These are phyloP conservation scores for Tholera decimalis DNA, from an alignment of 2,888 invertebrate species.

Conservation along the genomic window DNA sequence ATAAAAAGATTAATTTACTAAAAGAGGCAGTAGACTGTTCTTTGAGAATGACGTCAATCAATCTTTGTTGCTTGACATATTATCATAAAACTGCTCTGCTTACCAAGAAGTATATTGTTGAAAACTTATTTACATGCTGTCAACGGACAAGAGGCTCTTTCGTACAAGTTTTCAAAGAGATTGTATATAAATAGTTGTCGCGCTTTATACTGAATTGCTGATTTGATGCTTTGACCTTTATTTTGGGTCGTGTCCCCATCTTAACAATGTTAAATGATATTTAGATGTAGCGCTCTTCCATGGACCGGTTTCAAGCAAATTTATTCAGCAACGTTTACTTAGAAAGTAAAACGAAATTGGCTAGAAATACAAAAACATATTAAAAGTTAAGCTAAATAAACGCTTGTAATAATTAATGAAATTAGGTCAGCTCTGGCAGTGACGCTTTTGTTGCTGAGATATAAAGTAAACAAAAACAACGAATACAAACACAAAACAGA, in stretches of 20 bases:
- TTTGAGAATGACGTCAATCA: slow-evolving; percentile 14
- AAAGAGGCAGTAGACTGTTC: not conserved
- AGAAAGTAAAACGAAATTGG: not conserved
- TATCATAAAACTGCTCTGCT: slow-evolving; percentile 33
- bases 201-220: slow-evolving; percentile 58
- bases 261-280: slow-evolving; percentile 41
- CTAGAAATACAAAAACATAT: not conserved
- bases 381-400: slow-evolving; percentile 14
- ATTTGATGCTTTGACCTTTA: slow-evolving; percentile 61
- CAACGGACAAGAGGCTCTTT: slow-evolving; percentile 45
- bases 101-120: slow-evolving; percentile 45
- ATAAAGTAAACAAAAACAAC: slow-evolving; percentile 37
- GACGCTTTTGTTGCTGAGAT: slow-evolving; percentile 13
- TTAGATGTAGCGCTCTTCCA: slow-evolving; percentile 20
- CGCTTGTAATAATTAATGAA: slow-evolving; percentile 10
- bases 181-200: slow-evolving; percentile 48
- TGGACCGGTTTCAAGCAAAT: slow-evolving; percentile 10
- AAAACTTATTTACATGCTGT: slow-evolving; percentile 61
- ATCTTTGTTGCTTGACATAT: slow-evolving; percentile 5
- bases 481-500: slow-evolving; percentile 35
- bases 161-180: slow-evolving; percentile 59
- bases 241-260: slow-evolving; percentile 44
- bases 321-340: slow-evolving; percentile 13
- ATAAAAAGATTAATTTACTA: slow-evolving; percentile 8
- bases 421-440: slow-evolving; percentile 22